phyloP scores from a whole-genome alignment of 2,797 vertebrate genomes.

The Meda fulgida region DNA sequence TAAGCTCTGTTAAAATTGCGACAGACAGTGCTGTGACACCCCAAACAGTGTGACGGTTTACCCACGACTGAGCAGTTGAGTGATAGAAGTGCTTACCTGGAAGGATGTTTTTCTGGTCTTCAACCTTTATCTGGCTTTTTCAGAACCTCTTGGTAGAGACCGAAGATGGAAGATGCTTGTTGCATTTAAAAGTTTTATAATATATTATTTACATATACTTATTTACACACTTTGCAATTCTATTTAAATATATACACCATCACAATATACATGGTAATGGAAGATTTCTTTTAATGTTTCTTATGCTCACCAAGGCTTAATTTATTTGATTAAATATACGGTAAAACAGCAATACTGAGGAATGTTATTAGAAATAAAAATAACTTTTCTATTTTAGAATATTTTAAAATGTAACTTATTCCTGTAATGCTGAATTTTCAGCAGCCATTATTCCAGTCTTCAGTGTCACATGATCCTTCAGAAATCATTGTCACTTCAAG shows the following conservation, averaged over 20 bases:
- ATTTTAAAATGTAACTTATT: too few relatives aligned
- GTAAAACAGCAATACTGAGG: too few relatives aligned
- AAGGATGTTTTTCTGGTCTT: constrained; percentile 1
- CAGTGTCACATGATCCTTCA: too few relatives aligned
- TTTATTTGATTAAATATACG: too few relatives aligned
- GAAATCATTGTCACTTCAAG: too few relatives aligned
- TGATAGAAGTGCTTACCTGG: not conserved
- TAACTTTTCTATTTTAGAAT: too few relatives aligned
- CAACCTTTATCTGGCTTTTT: not conserved
- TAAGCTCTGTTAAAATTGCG: not conserved
- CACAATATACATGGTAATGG: not conserved
- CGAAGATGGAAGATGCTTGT: not conserved
- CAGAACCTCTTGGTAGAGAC: not conserved
- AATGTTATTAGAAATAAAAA: too few relatives aligned
- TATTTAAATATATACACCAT: not conserved
- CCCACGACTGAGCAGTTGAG: not conserved
- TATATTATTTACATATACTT: too few relatives aligned
- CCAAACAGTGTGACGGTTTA: not conserved
- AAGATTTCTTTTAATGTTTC: too few relatives aligned
- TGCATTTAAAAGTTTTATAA: not conserved
- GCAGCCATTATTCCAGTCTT: too few relatives aligned
- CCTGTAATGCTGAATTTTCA: too few relatives aligned
- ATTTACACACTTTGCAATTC: not conserved
- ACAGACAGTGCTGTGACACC: not conserved
- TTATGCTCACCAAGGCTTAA: too few relatives aligned